Evolutionary conservation across 2,888 invertebrate genomes (phyloP).

Genomic region (Polietes domitor): DNA sequence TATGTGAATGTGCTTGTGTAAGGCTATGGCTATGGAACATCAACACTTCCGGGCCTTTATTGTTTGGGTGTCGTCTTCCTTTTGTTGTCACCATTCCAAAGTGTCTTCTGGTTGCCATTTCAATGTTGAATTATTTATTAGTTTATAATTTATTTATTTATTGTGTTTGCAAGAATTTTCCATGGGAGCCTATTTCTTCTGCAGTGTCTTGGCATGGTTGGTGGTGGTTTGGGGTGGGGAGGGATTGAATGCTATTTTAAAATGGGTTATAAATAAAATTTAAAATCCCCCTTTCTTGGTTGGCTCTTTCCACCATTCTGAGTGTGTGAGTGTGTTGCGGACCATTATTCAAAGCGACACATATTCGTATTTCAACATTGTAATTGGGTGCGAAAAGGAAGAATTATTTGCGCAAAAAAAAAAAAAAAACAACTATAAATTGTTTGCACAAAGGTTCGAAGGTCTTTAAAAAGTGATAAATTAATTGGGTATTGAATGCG

Average conservation of each 20-base stretch:
- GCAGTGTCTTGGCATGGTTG: not conserved
- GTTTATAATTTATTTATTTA: constrained; percentile 30
- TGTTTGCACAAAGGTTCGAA: constrained; percentile 50
- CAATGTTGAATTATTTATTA: constrained; percentile 28
- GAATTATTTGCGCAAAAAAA: constrained; percentile 28
- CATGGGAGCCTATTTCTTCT: not conserved
- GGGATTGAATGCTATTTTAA: not conserved
- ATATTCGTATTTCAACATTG: constrained; percentile 44
- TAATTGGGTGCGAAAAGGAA: constrained; percentile 60
- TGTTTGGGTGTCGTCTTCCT: constrained; percentile 2
- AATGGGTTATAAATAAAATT: constrained; percentile 7
- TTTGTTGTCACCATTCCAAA: not conserved
- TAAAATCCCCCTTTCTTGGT: not conserved
- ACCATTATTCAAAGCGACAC: constrained; percentile 36
- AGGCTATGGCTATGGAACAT: constrained; percentile 9
- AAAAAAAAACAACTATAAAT: constrained; percentile 47
- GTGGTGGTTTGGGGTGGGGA: not conserved
- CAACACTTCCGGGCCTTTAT: constrained; percentile 36
- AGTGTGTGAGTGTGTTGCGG: not conserved
- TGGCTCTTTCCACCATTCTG: not conserved
- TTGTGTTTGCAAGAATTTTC: not conserved
- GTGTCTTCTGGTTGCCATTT: constrained; percentile 11
- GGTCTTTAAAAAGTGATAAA: constrained; percentile 47
- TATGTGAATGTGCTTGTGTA: not conserved
- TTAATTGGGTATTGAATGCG: constrained; percentile 20